Evolutionary conservation across 2,888 invertebrate genomes (phyloP).

Genomic region (Stenolophus ochropezus): DNA sequence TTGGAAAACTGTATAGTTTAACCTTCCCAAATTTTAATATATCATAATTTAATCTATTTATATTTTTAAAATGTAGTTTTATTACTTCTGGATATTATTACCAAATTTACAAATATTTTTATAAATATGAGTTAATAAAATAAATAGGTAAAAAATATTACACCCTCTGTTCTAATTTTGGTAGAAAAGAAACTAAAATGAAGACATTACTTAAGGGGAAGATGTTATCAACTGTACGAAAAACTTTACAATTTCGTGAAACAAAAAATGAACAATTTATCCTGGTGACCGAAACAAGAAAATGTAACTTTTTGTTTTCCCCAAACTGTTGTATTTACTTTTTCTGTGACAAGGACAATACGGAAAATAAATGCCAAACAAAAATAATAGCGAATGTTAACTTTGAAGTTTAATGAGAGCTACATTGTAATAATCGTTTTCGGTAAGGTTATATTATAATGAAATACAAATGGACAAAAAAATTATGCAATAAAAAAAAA

Average conservation of each 20-base stretch:
- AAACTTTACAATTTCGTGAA: neutral
- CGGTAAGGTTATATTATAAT: constrained; percentile 2
- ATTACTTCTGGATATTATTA: too few relatives aligned
- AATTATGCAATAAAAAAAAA: constrained; percentile 19
- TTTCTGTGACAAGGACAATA: neutral
- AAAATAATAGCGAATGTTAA: neutral
- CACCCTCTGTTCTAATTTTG: too few relatives aligned
- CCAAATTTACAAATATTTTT: too few relatives aligned
- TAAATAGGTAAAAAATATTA: too few relatives aligned
- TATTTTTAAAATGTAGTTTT: too few relatives aligned
- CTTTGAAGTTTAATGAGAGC: neutral
- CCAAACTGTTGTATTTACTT: neutral
- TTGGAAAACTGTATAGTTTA: too few relatives aligned
- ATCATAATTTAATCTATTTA: too few relatives aligned
- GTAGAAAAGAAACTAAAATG: neutral
- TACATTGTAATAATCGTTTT: neutral
- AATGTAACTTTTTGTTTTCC: neutral
- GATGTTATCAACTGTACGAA: neutral
- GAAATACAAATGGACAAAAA: constrained; percentile 26
- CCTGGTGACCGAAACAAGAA: neutral
- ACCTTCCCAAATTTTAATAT: too few relatives aligned
- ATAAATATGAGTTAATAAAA: too few relatives aligned
- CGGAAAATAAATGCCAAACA: neutral
- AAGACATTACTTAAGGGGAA: neutral
- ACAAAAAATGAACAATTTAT: neutral